Conservation (phyloP, 2,888 invertebrate genomes). For the Agapetus fuscipes region DNA sequence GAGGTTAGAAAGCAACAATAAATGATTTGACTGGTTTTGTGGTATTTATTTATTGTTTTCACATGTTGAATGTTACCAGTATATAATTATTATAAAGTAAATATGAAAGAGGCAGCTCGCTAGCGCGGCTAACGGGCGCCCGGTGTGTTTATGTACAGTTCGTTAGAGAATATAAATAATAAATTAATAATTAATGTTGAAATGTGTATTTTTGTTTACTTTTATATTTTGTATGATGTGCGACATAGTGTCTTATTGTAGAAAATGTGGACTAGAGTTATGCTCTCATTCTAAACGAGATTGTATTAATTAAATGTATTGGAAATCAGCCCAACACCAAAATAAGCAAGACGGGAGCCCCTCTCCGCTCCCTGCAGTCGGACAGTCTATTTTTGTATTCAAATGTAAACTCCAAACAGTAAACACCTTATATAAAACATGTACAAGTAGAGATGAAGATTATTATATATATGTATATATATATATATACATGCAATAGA, state of each 20-base stretch:
- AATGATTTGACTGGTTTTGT: too few relatives aligned
- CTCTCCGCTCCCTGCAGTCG: background rate
- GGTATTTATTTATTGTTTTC: background rate
- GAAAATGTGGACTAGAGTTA: background rate
- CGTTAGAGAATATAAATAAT: background rate
- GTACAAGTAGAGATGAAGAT: too few relatives aligned
- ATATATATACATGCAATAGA: too few relatives aligned
- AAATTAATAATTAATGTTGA: conserved; percentile 9
- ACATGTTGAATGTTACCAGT: background rate
- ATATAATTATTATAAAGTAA: background rate
- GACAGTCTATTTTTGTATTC: too few relatives aligned
- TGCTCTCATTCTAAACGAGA: background rate
- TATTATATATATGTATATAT: too few relatives aligned
- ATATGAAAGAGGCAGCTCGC: too few relatives aligned
- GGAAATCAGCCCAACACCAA: background rate
- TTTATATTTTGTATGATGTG: background rate
- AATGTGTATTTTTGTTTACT: background rate
- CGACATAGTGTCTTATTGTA: background rate
- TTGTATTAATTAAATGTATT: background rate
- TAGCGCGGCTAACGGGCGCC: too few relatives aligned
- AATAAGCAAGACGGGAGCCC: background rate
- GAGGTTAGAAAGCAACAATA: too few relatives aligned
- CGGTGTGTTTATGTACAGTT: too few relatives aligned
- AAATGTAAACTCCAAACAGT: too few relatives aligned
- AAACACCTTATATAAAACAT: too few relatives aligned